Base-by-base conservation (phyloP, 1,140 invertebrate genomes). In the Grapholita molesta region DNA sequence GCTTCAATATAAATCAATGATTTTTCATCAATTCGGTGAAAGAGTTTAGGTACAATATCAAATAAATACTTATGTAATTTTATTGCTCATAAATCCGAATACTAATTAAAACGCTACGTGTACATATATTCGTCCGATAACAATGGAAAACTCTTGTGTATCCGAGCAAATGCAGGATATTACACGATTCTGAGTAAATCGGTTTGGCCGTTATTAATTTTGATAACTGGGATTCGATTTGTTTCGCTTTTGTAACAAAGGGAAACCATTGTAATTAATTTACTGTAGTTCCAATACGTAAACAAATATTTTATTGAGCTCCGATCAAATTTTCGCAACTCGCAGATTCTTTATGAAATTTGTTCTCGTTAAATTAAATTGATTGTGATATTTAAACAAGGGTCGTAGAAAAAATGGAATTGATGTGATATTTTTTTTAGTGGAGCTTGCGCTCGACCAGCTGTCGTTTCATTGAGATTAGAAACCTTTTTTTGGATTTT, bases 191-290 rank as follows among this genome's bases (percentile, higher is more conserved):
- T 83, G 76, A 88, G 84, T 85, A 88, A 91, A 91, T 89, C 89
- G 87, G 78, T 88, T 88, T 84, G 83, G 88, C 84, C 78, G 87
- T 89, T 91, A 89, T 91, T 91, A 89, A 91, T 91, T 89, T 88
- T 89, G 87, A 90, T 91, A 90, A 90, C 87, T 90, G 86, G 84
- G 87, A 91, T 90, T 88, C 85, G 77, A 89, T 89, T 89, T 85
- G 86, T 89, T 91, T 89, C 87, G 89, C 85, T 91, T 89, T 89
- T 87, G 85, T 89, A 90, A 89, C 86, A 91, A 91, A 91, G 87
- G 85, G 89, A 89, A 91, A 82, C 83, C 80, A 89, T 89, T 81
- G 82, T 83, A 89, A 89, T 89, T 88, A 91, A 89, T 89, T 88
- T 82, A 86, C 67, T 77, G 80, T 81, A 84, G 75, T 86, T 82